A percentile compares a stretch with the other conserved stretches of the same genome.
Evolutionary conservation across 1,140 invertebrate species (phyloP).

Genomic region (Streblospio benedicti): DNA sequence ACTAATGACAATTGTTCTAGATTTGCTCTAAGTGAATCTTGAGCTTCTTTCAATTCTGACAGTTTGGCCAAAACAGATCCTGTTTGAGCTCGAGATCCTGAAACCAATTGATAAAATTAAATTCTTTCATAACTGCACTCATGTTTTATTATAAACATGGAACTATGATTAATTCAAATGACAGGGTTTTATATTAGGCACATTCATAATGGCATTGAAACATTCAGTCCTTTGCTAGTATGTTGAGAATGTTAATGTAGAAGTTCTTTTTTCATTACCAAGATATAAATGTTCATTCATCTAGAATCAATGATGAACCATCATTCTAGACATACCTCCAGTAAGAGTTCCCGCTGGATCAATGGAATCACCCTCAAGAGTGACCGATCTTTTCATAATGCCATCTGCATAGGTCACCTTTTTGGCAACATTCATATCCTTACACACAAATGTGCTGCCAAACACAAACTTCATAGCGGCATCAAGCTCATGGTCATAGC

Average conservation of each 20-base stretch:
- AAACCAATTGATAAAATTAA: too few species aligned
- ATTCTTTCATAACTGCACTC: too few species aligned
- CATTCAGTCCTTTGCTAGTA: too few species aligned
- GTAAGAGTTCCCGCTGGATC: slow-evolving; percentile 81
- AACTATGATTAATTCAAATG: too few species aligned
- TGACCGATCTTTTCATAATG: slow-evolving; percentile 72
- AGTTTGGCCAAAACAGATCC: slow-evolving; percentile 39
- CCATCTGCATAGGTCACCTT: slow-evolving; percentile 62
- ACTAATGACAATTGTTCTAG: slow-evolving; percentile 38
- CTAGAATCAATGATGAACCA: background rate
- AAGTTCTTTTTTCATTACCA: too few species aligned
- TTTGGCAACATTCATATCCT: slow-evolving; percentile 69
- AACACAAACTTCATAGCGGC: slow-evolving; percentile 83
- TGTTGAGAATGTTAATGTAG: too few species aligned
- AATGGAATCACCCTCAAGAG: slow-evolving; percentile 82
- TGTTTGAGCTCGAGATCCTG: slow-evolving; percentile 41
- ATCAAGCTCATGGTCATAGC: slow-evolving; percentile 61
- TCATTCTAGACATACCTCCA: slow-evolving; percentile 56
- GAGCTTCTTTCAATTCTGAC: slow-evolving; percentile 34
- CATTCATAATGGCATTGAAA: too few species aligned
- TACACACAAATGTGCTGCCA: slow-evolving; percentile 75
- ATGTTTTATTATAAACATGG: too few species aligned
- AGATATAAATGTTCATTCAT: background rate
- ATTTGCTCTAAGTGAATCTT: slow-evolving; percentile 29
- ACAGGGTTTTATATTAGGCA: too few species aligned